phyloP scores from a whole-genome alignment of 2,888 invertebrate genomes.

The Cantharis flavilabris region DNA sequence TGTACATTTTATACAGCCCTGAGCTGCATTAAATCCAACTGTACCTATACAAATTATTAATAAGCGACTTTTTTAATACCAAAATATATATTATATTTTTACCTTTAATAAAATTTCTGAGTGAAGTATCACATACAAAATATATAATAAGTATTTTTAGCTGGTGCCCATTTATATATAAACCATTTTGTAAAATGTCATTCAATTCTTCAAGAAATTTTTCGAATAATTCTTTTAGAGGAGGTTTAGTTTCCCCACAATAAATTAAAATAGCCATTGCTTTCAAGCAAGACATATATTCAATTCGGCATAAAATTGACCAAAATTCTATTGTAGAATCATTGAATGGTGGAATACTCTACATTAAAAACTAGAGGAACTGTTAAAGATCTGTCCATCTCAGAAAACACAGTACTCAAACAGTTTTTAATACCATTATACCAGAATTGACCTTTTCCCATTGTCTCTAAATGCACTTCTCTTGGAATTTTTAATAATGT shows the following conservation, averaged over 20 bases:
- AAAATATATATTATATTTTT: too few species aligned
- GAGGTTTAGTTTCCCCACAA: slow-evolving; percentile 33
- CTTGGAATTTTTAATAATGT: neutral
- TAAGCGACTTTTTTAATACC: too few species aligned
- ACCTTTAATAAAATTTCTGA: too few species aligned
- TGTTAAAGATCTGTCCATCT: neutral
- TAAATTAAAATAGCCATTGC: slow-evolving; percentile 32
- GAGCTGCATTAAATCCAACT: too few species aligned
- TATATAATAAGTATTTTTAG: too few species aligned
- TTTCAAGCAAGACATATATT: slow-evolving; percentile 18
- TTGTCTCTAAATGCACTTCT: neutral
- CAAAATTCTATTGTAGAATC: slow-evolving; percentile 29
- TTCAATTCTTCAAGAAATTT: too few species aligned
- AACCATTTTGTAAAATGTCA: too few species aligned
- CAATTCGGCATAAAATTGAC: slow-evolving; percentile 28
- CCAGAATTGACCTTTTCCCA: neutral
- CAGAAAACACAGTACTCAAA: neutral
- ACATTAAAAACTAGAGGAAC: slow-evolving; percentile 20
- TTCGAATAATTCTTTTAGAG: neutral
- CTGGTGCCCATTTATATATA: too few species aligned
- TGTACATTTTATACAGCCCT: too few species aligned
- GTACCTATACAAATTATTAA: too few species aligned
- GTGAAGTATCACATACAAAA: too few species aligned
- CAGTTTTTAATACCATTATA: neutral
- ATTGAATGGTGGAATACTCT: slow-evolving; percentile 26